Evolutionary conservation across 2,888 invertebrate genomes (phyloP), one percentile per base, ranked within the genome.

Genomic region (Zele albiditarsus): DNA sequence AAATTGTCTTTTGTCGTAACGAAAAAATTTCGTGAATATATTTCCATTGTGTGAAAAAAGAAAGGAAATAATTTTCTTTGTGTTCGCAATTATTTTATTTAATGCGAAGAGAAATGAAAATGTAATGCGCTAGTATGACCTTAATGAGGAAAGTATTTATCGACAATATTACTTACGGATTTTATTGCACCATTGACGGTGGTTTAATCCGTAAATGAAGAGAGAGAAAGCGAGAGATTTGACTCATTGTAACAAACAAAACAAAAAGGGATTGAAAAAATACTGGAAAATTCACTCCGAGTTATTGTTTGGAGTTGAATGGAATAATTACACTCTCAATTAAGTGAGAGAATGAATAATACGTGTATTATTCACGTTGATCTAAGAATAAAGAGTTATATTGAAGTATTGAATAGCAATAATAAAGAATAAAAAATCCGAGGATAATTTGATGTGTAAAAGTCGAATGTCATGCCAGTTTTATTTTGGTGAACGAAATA

Each of bases 401-500:
- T 33, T 31, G 33, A 63, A 63, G 33, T 63, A 63, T 63, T 63
- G 63, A 63, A 23, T 63, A 63, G 63, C 63, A 63, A 33, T 63
- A 63, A 12, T 33, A 33, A 63, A 10, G 5, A 31, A 63, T 5
- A 31, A 63, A 33, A 63, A 33, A 33, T 38, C 20, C 53, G 53
- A 23, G 53, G 53, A 20, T 53, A n/a, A 20, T 20, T 20, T 53
- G 53, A 53, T 53, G 53, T 6, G 23, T 20, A 20, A 53, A 20
- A 53, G n/a, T 53, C 62, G 62, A 62, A 28, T 28, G 31, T 62
- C 28, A 62, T 14, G n/a, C n/a, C 62, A n/a, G n/a, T 28, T 27
- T 5, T 28, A 62, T 62, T 62, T 62, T 28, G 62, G n/a, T 62
- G 5, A 28, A 27, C 25, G 28, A 62, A 62, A 62, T 62, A 60